Percentiles rank a stretch among this genome's conserved stretches.
Evolutionary conservation across 2,888 invertebrate genomes (phyloP).

Genomic region (Tanypteryx hageni): DNA sequence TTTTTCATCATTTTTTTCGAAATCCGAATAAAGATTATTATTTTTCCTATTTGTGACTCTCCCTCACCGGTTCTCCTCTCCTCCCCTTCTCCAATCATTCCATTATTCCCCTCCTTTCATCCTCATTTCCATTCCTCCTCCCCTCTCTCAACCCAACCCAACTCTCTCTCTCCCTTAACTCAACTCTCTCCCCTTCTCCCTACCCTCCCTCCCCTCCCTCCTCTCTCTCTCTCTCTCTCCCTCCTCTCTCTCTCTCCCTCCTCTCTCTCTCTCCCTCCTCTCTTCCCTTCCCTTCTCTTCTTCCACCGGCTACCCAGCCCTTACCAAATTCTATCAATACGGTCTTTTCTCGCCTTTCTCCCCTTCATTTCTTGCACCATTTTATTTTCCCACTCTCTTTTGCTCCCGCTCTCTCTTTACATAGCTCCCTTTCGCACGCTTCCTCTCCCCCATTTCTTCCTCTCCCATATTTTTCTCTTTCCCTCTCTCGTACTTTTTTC

Average conservation of each 20-base stretch:
- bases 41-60: background rate
- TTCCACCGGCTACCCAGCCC: too few species aligned
- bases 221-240: background rate
- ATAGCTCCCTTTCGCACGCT: too few species aligned
- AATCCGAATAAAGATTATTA: slow-evolving; percentile 10
- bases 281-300: background rate
- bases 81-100: background rate
- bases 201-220: background rate
- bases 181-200: background rate
- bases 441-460: too few species aligned
- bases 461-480: too few species aligned
- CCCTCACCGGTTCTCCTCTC: background rate
- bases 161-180: background rate
- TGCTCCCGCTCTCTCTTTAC: too few species aligned
- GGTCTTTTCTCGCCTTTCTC: too few species aligned
- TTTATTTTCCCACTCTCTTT: too few species aligned
- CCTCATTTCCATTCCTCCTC: background rate
- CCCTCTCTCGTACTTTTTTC: too few species aligned
- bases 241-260: background rate
- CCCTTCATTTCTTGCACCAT: too few species aligned
- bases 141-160: background rate
- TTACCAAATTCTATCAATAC: too few species aligned
- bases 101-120: background rate
- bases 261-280: slow-evolving; percentile 6
- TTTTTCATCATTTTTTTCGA: background rate